phyloP scores from a whole-genome alignment of 1,140 invertebrate genomes.

The Limonius californicus region DNA sequence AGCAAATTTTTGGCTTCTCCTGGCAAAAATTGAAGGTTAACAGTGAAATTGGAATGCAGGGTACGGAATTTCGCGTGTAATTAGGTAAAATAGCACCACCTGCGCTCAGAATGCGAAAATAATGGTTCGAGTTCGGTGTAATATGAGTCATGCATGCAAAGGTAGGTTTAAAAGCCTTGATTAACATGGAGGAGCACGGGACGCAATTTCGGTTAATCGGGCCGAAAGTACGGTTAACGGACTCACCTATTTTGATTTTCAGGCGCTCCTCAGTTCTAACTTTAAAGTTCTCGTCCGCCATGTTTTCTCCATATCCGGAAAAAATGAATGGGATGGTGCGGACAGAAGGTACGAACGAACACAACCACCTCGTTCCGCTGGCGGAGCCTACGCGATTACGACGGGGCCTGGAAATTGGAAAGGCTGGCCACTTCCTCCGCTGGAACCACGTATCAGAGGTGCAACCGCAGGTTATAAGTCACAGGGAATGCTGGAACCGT shows the following conservation, averaged over 20 bases:
- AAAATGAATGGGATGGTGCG: conserved; percentile 36
- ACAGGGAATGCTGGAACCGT: not conserved
- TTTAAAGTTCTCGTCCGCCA: conserved; percentile 79
- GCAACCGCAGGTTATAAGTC: not conserved
- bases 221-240: too few relatives aligned
- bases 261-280: conserved; percentile 81
- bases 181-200: too few relatives aligned
- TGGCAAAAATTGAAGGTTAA: too few relatives aligned
- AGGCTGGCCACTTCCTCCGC: conserved; percentile 26
- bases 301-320: conserved; percentile 56
- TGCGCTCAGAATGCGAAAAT: too few relatives aligned
- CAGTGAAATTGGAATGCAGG: too few relatives aligned
- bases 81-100: too few relatives aligned
- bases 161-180: not conserved
- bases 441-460: conserved; percentile 17
- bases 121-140: conserved; percentile 25
- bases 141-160: conserved; percentile 5
- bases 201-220: too few relatives aligned
- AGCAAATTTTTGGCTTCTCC: conserved; percentile 87
- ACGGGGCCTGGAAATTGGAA: conserved; percentile 19
- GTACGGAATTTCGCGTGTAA: too few relatives aligned
- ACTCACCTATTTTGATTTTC: conserved; percentile 83
- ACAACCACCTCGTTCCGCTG: conserved; percentile 7
- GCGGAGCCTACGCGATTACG: conserved; percentile 12
- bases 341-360: conserved; percentile 8